Evolutionary conservation across 2,113 vertebrate genomes (phyloP).

Genomic region (Pao palembangensis): DNA sequence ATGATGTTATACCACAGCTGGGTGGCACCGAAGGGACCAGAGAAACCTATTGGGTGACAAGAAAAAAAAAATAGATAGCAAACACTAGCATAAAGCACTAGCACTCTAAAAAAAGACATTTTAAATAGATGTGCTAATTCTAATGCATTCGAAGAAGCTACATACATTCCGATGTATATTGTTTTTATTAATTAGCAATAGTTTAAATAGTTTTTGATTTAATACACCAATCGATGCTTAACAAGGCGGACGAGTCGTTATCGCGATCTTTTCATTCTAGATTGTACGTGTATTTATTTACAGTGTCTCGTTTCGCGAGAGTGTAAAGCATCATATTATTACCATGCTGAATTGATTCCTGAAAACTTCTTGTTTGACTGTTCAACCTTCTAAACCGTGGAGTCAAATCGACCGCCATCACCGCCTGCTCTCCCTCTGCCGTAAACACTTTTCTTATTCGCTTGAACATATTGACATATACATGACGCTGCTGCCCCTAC

Average conservation of each 20-base stretch:
- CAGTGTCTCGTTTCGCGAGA: not conserved
- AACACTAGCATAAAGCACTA: too few species aligned
- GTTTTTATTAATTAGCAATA: too few species aligned
- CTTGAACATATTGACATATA: too few species aligned
- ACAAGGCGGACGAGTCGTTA: not conserved
- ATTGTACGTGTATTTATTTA: not conserved
- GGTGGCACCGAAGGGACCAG: slow-evolving; percentile 81
- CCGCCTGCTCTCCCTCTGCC: slow-evolving; percentile 23
- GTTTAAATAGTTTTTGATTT: too few species aligned
- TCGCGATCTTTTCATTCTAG: not conserved
- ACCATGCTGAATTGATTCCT: slow-evolving; percentile 66
- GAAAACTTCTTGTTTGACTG: slow-evolving; percentile 70
- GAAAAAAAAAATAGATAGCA: too few species aligned
- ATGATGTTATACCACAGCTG: slow-evolving; percentile 85
- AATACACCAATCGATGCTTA: too few species aligned
- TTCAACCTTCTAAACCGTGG: slow-evolving; percentile 75
- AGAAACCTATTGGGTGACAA: slow-evolving; percentile 51
- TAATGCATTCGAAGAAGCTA: too few species aligned
- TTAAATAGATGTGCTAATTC: too few species aligned
- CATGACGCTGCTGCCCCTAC: not conserved
- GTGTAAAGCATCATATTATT: not conserved
- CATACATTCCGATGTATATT: too few species aligned
- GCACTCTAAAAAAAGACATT: too few species aligned
- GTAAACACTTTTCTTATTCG: slow-evolving; percentile 5
- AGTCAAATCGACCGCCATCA: slow-evolving; percentile 81